Evolutionary conservation across 2,113 vertebrate species (phyloP), one percentile per base, ranked within the genome.

Genomic region (Coptodon bakossiorum): DNA sequence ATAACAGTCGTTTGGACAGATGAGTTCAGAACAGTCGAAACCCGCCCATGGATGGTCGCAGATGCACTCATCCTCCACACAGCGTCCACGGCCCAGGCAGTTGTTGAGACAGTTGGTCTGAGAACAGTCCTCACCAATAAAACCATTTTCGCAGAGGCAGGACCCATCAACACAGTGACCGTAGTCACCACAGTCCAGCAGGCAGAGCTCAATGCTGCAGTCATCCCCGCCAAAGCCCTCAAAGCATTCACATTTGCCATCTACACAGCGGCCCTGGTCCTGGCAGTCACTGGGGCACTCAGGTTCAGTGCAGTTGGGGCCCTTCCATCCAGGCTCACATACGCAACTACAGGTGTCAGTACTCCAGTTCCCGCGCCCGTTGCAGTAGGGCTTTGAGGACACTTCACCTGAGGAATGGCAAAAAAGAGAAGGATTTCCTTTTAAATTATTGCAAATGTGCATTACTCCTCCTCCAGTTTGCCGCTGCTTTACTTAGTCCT

Each of bases 1-100:
- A 0, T 96, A 99, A 92, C 99, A 99, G 95, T 99, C 98, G 0
- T 98, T 98, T 61, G 98, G 99, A 88, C 99, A 99, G 95, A 99
- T 97, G 78, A 99, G 97, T 92, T 99, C 98, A 0, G 97, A 91
- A 85, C 99, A 99, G 96, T 99, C 98, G 2, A 97, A 97, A 0
- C 98, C 98, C 0, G 98, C 98, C 97, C 98, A 99, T 2, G 98
- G 98, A 86, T 98, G 97, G 0, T 98, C 91, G 0, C 99, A 99
- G 52, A 98, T 73, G 0, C 99, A 99, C 89, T 99, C 98, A 0
- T 96, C 97, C 2, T 99, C 98, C 31, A 97, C 95, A 0, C 99
- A 99, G 50, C 96, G 97, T 4, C 98, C 98, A 0, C 96, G 98
- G 84, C 96, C 96, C 36, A 97, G 92, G 94, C 99, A 99, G 96